phyloP scores from a whole-genome alignment of 2,797 vertebrate genomes.

The Eidolon dupreanum region DNA sequence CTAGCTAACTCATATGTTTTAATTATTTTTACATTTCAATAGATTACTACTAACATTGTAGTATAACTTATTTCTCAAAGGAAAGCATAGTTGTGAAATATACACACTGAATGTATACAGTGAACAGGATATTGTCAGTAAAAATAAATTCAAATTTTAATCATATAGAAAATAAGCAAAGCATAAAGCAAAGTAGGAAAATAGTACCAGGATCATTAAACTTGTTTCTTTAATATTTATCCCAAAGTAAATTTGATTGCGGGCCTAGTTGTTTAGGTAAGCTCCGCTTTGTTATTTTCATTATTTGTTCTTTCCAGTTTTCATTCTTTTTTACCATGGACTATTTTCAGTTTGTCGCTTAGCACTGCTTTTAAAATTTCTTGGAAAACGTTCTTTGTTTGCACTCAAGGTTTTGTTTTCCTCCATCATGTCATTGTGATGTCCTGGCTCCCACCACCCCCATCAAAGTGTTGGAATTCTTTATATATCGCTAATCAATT shows the following conservation, averaged over 20 bases:
- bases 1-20: not conserved
- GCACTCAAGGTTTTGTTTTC: not conserved
- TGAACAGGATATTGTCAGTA: conserved; percentile 18
- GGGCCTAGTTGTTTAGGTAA: not conserved
- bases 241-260: not conserved
- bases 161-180: conserved; percentile 1
- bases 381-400: not conserved
- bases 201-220: not conserved
- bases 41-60: not conserved
- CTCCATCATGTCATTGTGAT: not conserved
- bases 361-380: not conserved
- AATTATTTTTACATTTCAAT: conserved; percentile 1
- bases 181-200: not conserved
- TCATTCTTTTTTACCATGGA: not conserved
- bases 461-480: not conserved
- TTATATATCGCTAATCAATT: not conserved
- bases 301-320: not conserved
- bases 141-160: not conserved
- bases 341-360: not conserved
- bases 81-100: not conserved
- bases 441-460: not conserved
- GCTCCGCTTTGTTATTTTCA: not conserved
- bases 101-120: not conserved
- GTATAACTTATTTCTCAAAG: not conserved
- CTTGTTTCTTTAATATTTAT: conserved; percentile 1